phyloP scores from a whole-genome alignment of 2,113 vertebrate species.

The Proterorhinus semilunaris region DNA sequence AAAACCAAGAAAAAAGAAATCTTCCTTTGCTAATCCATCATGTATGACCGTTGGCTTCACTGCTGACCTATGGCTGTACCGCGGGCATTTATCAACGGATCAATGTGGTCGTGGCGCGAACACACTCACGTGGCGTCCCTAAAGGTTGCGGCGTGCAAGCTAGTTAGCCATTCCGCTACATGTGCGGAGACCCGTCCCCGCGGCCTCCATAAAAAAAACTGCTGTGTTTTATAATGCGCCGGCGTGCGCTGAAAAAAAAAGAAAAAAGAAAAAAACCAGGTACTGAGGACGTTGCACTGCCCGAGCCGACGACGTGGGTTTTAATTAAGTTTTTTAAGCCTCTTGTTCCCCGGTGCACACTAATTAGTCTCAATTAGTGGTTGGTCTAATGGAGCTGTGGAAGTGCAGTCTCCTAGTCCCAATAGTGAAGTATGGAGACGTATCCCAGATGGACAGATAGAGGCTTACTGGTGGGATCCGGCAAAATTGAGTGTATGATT shows the following conservation, averaged over 20 bases:
- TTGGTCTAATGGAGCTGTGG: conserved; percentile 62
- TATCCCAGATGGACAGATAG: not conserved
- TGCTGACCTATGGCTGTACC: not conserved
- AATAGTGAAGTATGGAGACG: conserved; percentile 10
- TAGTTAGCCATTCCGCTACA: conserved; percentile 42
- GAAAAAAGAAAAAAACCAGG: conserved; percentile 17
- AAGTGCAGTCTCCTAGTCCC: conserved; percentile 32
- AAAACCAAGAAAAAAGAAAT: not conserved
- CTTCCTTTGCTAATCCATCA: conserved; percentile 4
- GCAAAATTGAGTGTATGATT: not conserved
- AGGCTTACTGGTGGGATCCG: not conserved
- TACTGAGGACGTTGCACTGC: conserved; percentile 61
- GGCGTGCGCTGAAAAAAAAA: conserved; percentile 30
- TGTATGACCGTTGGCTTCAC: not conserved
- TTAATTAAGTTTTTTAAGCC: conserved; percentile 67
- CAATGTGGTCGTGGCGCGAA: conserved; percentile 2
- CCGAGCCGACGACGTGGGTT: conserved; percentile 46
- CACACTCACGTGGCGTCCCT: conserved; percentile 2
- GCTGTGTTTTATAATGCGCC: conserved; percentile 52
- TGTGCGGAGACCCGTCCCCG: conserved; percentile 33
- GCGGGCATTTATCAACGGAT: conserved; percentile 22
- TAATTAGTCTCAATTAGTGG: conserved; percentile 73
- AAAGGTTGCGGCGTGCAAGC: conserved; percentile 26
- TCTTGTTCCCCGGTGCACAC: conserved; percentile 53
- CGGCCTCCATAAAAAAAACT: conserved; percentile 38